Evolutionary conservation across 2,113 vertebrate genomes (phyloP), one percentile per base, ranked within the genome.

Genomic region (Nestor notabilis): DNA sequence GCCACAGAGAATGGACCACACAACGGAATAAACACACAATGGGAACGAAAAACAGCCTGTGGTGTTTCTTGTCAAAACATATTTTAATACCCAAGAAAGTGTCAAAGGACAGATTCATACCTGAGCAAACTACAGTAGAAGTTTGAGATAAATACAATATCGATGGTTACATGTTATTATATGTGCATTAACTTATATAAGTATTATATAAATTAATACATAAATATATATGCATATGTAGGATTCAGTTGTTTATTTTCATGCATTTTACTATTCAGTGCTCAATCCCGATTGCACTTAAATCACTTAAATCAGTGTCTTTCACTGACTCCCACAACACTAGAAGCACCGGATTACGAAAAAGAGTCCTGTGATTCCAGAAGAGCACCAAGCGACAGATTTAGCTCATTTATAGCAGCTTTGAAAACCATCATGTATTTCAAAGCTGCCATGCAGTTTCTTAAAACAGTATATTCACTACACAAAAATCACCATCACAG

Each of bases 11-110:
- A 83, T 0, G 4, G 61, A 76, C 33, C 35, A n/a, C 68, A 52
- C 0, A 0, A 55, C 55, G 65, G 47, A 87, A 91, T 33, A 83
- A 82, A 64, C 2, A 4, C 5, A 2, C 19, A 0, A 27, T 27
- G 47, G 63, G 70, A 95, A 95, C 7, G 53, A 93, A 83, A 41
- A 90, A 29, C 25, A 33, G 16, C 37, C 66, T 31, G 29, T 31
- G 77, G 53, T 5, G 10, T 37, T 90, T 91, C 89, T 81, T 78
- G 53, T 77, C 63, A 85, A 83, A 49, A 27, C 5, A 2, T 13
- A 25, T 23, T 93, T 95, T 96, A 90, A 93, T 83, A 80, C 15
- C 41, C 37, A 68, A 64, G 17, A 79, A 24, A 76, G 12, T 18
- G 52, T 33, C 81, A 24, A 84, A 87, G 55, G 47, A 83, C 43